phyloP scores from a whole-genome alignment of 2,888 invertebrate genomes.

The Busseola fusca region DNA sequence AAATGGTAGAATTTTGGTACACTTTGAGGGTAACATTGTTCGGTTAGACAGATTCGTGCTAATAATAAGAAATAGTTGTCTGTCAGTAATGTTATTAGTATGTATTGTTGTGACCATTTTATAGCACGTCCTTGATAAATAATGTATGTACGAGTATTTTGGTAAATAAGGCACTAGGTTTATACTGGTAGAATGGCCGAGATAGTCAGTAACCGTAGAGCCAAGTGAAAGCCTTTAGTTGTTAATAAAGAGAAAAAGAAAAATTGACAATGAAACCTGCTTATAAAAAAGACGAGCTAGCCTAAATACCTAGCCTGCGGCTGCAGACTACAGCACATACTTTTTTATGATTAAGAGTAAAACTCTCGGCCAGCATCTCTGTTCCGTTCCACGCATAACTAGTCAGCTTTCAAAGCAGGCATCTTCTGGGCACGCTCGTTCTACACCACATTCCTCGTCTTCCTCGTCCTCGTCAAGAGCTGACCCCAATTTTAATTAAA shows the following conservation, averaged over 20 bases:
- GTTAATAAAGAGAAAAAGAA: not conserved
- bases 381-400: not conserved
- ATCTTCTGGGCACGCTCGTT: not conserved
- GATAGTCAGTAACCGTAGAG: not conserved
- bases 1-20: constrained; percentile 64
- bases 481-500: not conserved
- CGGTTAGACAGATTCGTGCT: constrained; percentile 64
- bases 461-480: not conserved
- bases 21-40: constrained; percentile 66
- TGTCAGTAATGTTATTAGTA: constrained; percentile 53
- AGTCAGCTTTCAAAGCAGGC: not conserved
- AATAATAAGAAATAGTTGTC: constrained; percentile 58
- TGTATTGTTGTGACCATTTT: constrained; percentile 48
- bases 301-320: not conserved
- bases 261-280: not conserved
- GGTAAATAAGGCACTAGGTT: constrained; percentile 13
- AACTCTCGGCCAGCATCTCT: not conserved
- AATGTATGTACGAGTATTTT: not conserved
- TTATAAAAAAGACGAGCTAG: not conserved
- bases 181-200: not conserved
- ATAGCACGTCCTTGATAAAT: constrained; percentile 11
- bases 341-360: not conserved
- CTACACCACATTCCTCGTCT: too few relatives aligned
- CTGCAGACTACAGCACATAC: not conserved
- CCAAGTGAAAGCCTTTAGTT: too few relatives aligned